These are phyloP conservation scores for Tribolium freemani DNA, from an alignment of 2,888 invertebrate species.

Conservation along the genomic window DNA sequence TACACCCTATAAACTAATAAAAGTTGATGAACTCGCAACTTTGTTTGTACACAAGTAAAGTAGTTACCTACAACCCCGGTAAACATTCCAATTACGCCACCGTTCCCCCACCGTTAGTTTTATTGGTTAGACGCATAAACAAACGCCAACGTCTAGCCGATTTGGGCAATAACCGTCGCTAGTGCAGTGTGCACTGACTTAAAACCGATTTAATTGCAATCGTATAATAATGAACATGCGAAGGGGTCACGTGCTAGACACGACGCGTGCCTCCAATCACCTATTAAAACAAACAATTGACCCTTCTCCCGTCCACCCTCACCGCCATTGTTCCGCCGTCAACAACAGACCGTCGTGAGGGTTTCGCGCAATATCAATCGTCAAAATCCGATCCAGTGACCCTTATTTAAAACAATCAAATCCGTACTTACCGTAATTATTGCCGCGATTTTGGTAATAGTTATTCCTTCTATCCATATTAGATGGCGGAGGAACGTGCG, in stretches of 20 bases:
- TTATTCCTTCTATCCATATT: constrained; percentile 25
- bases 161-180: constrained; percentile 27
- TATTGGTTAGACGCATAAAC: constrained; percentile 25
- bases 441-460: constrained; percentile 22
- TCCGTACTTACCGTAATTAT: constrained; percentile 3
- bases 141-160: constrained; percentile 14
- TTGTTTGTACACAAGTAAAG: too few relatives aligned
- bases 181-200: constrained; percentile 44
- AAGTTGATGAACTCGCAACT: too few relatives aligned
- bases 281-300: constrained; percentile 61
- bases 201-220: constrained; percentile 58
- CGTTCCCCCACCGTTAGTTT: background rate
- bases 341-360: constrained; percentile 27
- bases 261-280: constrained; percentile 57
- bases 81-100: background rate
- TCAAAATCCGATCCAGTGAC: constrained; percentile 1
- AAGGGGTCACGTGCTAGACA: constrained; percentile 53
- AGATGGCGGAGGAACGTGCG: constrained; percentile 48
- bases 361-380: constrained; percentile 13
- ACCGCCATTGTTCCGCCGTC: constrained; percentile 24
- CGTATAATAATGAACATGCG: constrained; percentile 51
- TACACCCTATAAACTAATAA: background rate
- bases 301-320: constrained; percentile 44
- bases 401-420: background rate
- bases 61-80: background rate